Percentiles rank a stretch among this genome's conserved stretches.
Conservation (phyloP, 23 tunicate species). For the Oikopleura dioica region DNA sequence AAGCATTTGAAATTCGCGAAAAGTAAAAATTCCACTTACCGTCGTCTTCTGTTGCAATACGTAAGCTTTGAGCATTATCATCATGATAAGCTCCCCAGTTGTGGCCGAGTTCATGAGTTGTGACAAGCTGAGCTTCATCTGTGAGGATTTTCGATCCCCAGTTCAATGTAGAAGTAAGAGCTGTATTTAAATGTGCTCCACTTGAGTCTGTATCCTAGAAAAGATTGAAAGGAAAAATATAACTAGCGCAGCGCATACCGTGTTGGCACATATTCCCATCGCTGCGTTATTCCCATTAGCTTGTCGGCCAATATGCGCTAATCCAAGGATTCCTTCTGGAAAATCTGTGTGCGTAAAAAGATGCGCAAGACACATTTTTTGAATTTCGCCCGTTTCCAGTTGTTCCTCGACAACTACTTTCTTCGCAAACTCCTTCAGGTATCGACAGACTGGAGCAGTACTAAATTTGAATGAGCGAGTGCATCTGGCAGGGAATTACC, state of each 20-base stretch:
- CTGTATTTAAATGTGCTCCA: constrained; percentile 55
- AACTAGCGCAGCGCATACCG: neutral
- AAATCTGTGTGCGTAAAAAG: constrained; percentile 82
- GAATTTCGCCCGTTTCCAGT: neutral
- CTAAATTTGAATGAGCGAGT: neutral
- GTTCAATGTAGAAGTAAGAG: constrained; percentile 64
- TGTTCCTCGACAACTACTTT: neutral
- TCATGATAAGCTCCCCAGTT: constrained; percentile 98
- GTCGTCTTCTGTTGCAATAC: no score
- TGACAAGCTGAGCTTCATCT: constrained; percentile 79
- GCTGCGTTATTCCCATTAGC: neutral
- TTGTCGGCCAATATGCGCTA: constrained; percentile 50
- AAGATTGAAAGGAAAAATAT: neutral
- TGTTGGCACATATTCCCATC: constrained; percentile 12
- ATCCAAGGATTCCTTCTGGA: constrained; percentile 48
- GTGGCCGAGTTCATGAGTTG: constrained; percentile 92
- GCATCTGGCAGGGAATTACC: neutral
- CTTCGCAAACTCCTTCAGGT: neutral
- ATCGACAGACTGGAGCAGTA: neutral
- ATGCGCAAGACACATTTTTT: constrained; percentile 41
- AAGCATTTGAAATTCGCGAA: no score
- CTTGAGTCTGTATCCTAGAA: neutral
- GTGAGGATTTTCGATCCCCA: constrained; percentile 71
- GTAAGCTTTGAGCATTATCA: constrained; percentile 20
- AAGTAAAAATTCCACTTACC: no score